Evolutionary conservation across 2,797 vertebrate species (phyloP).

Genomic region (Sphenopsis melanotis): DNA sequence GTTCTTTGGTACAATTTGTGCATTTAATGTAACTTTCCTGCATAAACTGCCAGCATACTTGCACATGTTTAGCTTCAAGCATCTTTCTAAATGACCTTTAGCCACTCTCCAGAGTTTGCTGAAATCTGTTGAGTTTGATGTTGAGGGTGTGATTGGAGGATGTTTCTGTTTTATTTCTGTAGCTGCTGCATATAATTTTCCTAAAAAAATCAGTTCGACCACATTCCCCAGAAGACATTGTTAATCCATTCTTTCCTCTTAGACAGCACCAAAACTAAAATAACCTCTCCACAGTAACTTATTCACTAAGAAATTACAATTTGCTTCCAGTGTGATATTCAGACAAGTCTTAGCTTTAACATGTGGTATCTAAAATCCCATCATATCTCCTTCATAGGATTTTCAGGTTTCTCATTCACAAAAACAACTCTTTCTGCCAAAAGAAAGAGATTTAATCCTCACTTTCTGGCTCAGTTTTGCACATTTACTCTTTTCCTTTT

Average conservation of each 20-base stretch:
- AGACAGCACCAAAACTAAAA: not conserved
- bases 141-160: not conserved
- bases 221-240: not conserved
- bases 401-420: not conserved
- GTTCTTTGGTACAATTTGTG: not conserved
- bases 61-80: not conserved
- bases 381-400: not conserved
- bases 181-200: not conserved
- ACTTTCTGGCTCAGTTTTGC: not conserved
- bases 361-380: fast-evolving
- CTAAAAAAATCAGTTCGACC: not conserved
- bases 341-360: not conserved
- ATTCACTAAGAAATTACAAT: not conserved
- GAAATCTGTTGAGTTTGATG: not conserved
- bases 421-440: fast-evolving
- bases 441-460: not conserved
- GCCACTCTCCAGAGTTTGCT: not conserved
- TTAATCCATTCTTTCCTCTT: not conserved
- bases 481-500: not conserved
- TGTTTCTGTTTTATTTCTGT: not conserved
- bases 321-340: not conserved
- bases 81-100: not conserved
- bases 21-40: not conserved
- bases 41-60: not conserved
- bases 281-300: not conserved